Base-by-base conservation (phyloP, 2,113 vertebrate species). In the Psophia crepitans region DNA sequence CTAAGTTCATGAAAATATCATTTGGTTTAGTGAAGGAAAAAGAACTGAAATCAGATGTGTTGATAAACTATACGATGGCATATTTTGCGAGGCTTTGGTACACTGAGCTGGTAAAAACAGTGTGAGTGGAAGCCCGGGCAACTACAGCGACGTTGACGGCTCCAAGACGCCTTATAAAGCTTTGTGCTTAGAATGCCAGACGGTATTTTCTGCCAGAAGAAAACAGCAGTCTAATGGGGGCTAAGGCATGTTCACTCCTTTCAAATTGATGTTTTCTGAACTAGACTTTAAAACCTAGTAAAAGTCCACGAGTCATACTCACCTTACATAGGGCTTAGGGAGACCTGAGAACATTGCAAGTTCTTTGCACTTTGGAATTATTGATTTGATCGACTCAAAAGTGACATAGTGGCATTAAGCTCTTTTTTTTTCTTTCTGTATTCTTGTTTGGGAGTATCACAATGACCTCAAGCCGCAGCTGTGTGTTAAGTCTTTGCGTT, bases 121-220 rank as follows among this genome's bases (percentile, higher is more conserved):
- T 57, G 23, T 39, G 26, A 91, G 58, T 24, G 44, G 64, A 71
- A 91, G 73, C 35, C 48, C 1, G 1, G 17, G 39, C 2, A 14
- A 41, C 37, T 77, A n/a, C 0, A 0, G 28, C 0, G 0, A 19
- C 2, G 0, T 8, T 1, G 8, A 41, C 19, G 1, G 2, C 64
- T 75, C 0, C 0, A 74, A 76, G 46, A 46, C 61, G 11, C 39
- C 32, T 39, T 49, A 28, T 69, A 69, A 93, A 96, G 73, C 51
- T 46, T 75, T 37, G 26, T 51, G 39, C 22, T 71, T 83, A 84
- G 51, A 91, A 84, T 15, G 23, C 39, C 51, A 81, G 60, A 27
- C 5, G 32, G 43, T 18, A 12, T 68, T 87, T 93, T 89, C 57
- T 78, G 39, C 70, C 41, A 48, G 54, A 89, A 60, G 51, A 77